phyloP scores from a whole-genome alignment of 2,797 vertebrate genomes.

The Natrix natrix region DNA sequence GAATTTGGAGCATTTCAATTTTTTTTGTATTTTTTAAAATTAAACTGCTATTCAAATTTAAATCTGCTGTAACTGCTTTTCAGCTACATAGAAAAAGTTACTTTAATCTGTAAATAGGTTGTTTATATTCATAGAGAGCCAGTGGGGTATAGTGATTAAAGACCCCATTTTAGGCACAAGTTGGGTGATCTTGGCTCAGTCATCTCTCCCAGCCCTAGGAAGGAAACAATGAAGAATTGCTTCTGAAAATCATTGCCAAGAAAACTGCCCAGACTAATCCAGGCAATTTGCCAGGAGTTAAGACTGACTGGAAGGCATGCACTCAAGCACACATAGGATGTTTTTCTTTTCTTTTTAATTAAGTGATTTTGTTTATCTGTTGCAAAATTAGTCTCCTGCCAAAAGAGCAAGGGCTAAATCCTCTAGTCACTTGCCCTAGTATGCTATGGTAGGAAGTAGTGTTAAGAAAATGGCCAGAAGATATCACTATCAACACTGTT shows the following conservation, averaged over 20 bases:
- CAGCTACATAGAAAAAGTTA: not conserved
- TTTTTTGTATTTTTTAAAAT: not conserved
- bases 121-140: not conserved
- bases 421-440: not conserved
- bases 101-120: not conserved
- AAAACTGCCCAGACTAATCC: not conserved
- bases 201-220: not conserved
- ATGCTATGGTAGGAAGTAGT: not conserved
- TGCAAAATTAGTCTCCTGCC: not conserved
- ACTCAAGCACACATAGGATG: not conserved
- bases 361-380: not conserved
- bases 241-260: not conserved
- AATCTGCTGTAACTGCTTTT: not conserved
- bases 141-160: not conserved
- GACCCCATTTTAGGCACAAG: not conserved
- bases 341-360: not conserved
- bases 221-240: not conserved
- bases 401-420: not conserved
- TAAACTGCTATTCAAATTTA: not conserved
- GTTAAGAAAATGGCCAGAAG: not conserved
- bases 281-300: not conserved
- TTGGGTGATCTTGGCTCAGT: not conserved
- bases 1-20: not conserved
- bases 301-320: not conserved
- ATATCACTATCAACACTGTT: not conserved